phyloP scores from a whole-genome alignment of 1,140 invertebrate species.

The Augochlora pura region DNA sequence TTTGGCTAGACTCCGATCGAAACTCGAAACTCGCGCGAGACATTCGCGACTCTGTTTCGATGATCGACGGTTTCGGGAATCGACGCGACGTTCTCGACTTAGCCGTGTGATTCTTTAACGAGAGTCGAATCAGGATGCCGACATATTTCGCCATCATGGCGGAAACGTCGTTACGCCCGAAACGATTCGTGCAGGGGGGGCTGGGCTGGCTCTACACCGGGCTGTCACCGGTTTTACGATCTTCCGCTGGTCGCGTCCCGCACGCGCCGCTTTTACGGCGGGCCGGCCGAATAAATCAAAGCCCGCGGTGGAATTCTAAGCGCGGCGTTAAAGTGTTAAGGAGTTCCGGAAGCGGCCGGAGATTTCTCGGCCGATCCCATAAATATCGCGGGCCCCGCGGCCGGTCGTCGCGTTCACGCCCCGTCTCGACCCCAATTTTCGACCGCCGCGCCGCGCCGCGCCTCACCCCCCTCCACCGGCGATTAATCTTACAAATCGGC shows the following conservation, averaged over 20 bases:
- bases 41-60: too few species aligned
- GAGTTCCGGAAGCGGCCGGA: slow-evolving; percentile 57
- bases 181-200: not conserved
- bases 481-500: slow-evolving; percentile 53
- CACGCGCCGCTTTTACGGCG: slow-evolving; percentile 40
- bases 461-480: not conserved
- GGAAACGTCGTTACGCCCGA: not conserved
- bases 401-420: slow-evolving; percentile 19
- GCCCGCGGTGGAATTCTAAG: slow-evolving; percentile 49
- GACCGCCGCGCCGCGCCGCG: not conserved
- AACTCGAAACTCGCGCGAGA: too few species aligned
- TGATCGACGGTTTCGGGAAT: too few species aligned
- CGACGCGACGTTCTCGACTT: not conserved
- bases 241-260: slow-evolving; percentile 24
- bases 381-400: slow-evolving; percentile 50
- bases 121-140: not conserved
- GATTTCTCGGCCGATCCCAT: slow-evolving; percentile 43
- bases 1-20: too few species aligned
- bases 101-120: too few species aligned
- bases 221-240: slow-evolving; percentile 37
- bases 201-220: not conserved
- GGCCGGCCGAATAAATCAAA: slow-evolving; percentile 56
- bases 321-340: slow-evolving; percentile 58
- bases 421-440: slow-evolving; percentile 49
- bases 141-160: not conserved